A percentile compares a stretch with the other conserved stretches of the same genome.
These are phyloP conservation scores for Nettapus auritus DNA, from an alignment of 2,113 vertebrate species.

Conservation along the genomic window DNA sequence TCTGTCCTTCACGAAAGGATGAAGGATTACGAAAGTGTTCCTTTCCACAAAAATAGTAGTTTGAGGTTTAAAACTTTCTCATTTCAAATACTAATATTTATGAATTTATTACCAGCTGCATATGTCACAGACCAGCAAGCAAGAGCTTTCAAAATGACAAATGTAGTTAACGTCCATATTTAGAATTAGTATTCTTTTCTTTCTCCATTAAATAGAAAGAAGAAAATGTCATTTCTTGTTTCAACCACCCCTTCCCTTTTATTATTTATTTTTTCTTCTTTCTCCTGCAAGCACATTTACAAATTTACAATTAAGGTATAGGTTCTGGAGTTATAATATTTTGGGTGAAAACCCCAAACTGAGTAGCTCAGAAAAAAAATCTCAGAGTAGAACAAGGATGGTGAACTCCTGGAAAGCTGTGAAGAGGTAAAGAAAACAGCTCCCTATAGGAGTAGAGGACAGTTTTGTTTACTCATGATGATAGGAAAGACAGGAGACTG, in stretches of 20 bases:
- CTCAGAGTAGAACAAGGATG: background rate
- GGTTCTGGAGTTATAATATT: background rate
- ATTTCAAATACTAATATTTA: background rate
- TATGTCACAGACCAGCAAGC: background rate
- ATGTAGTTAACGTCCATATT: background rate
- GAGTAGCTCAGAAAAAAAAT: background rate
- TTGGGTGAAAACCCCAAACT: background rate
- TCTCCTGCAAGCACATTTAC: background rate
- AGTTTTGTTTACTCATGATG: background rate
- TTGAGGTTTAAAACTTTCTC: background rate
- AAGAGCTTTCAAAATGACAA: background rate
- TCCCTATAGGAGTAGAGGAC: background rate
- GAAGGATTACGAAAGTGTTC: background rate
- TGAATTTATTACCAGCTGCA: background rate
- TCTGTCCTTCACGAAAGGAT: background rate
- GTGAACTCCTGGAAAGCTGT: background rate
- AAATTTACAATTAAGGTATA: background rate
- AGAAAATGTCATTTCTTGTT: background rate
- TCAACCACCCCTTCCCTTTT: background rate
- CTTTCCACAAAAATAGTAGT: background rate
- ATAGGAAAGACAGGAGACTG: background rate
- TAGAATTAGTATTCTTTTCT: fast-evolving
- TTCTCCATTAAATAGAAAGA: background rate
- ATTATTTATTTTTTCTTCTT: background rate
- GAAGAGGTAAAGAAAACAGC: background rate